Base-by-base conservation (phyloP, 2,888 invertebrate genomes). In the Protonemura montana region DNA sequence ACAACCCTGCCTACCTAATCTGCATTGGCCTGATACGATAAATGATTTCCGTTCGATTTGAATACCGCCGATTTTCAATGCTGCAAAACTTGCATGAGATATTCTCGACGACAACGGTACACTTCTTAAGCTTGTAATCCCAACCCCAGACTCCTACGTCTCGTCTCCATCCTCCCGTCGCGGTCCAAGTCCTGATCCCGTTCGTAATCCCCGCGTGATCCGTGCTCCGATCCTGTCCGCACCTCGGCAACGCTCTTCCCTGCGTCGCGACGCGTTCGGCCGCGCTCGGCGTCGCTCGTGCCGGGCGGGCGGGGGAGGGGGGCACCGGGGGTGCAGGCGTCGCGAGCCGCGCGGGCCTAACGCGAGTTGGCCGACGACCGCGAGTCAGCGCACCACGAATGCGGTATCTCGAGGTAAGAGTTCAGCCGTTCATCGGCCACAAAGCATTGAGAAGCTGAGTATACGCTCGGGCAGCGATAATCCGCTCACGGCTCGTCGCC, bases 331-430 rank as follows among this genome's bases (percentile, higher is more conserved):
- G 59, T 59, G 59, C 59, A 59, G 59, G 59, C 59, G 59, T 59
- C 59, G 59, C 59, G 59, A 59, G 59, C 59, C 59, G 59, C 7
- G 59, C 59, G 59, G 59, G 59, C 59, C 59, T 59, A 59, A 59
- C 59, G 59, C 59, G 59, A 59, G 59, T 59, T 59, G 59, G 59
- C 7, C 59, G 59, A 59, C 59, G 59, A 59, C 59, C 59, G 21
- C 59, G 59, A 59, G 16, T 10, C 59, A 59, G 59, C 59, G 59
- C 35, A 59, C 16, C 59, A 21, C 59, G 59, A 59, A 59, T 59
- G 59, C 59, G 59, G 59, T 59, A 59, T 59, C 59, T 21, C 59
- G 59, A 59, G 59, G 59, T 59, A 59, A 59, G 59, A 10, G 35
- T 35, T 35, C 35, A 35, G 35, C 59, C 59, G 59, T 59, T 59